A percentile compares a stretch with the other conserved stretches of the same genome.
Conservation (phyloP, 2,113 vertebrate species). For the Carollia perspicillata region DNA sequence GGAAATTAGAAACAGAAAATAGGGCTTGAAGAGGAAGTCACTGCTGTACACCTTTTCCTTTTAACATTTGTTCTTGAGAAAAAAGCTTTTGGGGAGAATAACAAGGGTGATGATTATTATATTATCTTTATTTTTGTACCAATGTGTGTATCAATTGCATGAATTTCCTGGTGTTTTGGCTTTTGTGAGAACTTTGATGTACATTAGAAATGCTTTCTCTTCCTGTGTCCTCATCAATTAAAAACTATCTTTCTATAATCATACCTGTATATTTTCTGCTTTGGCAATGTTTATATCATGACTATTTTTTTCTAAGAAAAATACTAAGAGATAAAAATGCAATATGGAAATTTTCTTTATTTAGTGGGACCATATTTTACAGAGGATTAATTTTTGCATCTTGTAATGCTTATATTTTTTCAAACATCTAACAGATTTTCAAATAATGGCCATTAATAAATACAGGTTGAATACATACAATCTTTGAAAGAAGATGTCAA, state of each 20-base stretch:
- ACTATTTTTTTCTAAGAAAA: slow-evolving; percentile 31
- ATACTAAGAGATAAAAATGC: background rate
- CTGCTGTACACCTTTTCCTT: background rate
- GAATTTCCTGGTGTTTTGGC: slow-evolving; percentile 9
- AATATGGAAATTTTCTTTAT: background rate
- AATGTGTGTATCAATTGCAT: background rate
- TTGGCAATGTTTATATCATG: background rate
- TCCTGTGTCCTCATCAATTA: background rate
- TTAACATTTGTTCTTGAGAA: slow-evolving; percentile 22
- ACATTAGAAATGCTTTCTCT: slow-evolving; percentile 25
- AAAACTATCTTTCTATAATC: background rate
- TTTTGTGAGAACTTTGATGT: background rate
- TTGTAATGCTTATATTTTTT: slow-evolving; percentile 30
- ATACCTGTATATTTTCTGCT: background rate
- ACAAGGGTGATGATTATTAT: background rate
- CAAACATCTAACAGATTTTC: slow-evolving; percentile 23
- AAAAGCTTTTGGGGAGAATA: background rate
- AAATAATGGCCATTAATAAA: background rate
- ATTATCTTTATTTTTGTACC: background rate
- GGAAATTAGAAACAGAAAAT: slow-evolving; percentile 29
- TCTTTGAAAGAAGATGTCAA: background rate
- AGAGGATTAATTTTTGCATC: background rate
- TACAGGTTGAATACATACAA: background rate
- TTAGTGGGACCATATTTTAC: background rate
- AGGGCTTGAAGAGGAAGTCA: background rate